These are phyloP conservation scores for Actinostola sp. DNA, from an alignment of 92 coral and sea anemone species.

Conservation along the genomic window DNA sequence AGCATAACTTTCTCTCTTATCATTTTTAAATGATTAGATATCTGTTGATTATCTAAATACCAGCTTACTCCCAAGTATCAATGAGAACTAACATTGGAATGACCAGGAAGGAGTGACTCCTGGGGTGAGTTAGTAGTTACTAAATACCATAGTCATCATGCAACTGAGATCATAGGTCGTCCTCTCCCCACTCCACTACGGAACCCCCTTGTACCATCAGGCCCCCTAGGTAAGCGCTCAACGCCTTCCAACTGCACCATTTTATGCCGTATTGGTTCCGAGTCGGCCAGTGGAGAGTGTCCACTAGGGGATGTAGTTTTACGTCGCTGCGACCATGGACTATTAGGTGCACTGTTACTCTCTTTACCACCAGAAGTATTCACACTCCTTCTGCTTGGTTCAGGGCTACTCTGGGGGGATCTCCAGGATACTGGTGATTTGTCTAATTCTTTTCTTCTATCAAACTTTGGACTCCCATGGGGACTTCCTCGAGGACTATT, in stretches of 20 bases:
- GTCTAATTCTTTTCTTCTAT: constrained; percentile 25
- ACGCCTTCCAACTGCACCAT: constrained; percentile 96
- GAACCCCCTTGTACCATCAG: constrained; percentile 97
- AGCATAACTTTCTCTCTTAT: no score
- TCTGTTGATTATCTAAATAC: no score
- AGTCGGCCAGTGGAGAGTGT: constrained; percentile 78
- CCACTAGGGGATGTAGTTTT: constrained; percentile 69
- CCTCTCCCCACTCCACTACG: constrained; percentile 81
- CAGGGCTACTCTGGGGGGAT: constrained; percentile 89
- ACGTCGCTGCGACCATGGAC: constrained; percentile 94
- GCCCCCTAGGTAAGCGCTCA: constrained; percentile 89
- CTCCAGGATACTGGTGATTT: constrained; percentile 55
- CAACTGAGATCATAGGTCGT: constrained; percentile 83
- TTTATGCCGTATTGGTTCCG: constrained; percentile 75
- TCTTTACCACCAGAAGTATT: constrained; percentile 49
- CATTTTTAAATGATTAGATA: no score
- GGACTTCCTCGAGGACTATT: constrained; percentile 73
- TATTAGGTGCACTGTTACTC: constrained; percentile 84
- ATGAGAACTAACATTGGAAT: no score
- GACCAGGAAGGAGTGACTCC: no score
- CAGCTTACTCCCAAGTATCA: no score
- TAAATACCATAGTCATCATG: constrained; percentile 31
- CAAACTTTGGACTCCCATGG: constrained; percentile 37
- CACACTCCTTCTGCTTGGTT: constrained; percentile 55
- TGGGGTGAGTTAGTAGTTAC: no score